Conservation (phyloP, 2,113 vertebrate species). For the Aythya baeri region DNA sequence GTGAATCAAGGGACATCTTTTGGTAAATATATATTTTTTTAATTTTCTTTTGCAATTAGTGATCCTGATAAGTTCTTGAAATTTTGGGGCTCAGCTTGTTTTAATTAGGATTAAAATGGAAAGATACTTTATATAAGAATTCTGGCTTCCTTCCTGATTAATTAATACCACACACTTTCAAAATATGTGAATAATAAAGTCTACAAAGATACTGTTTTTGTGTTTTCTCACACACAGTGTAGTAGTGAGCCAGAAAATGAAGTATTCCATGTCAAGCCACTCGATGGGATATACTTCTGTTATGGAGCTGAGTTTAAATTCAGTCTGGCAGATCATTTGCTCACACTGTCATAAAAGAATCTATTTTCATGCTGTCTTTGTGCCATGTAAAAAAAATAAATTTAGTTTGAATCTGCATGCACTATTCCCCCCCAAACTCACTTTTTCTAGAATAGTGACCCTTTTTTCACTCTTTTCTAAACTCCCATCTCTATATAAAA, state of each 20-base stretch:
- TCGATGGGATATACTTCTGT: slow-evolving; percentile 50
- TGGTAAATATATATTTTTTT: neutral
- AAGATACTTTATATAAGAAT: slow-evolving; percentile 46
- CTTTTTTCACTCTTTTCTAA: slow-evolving; percentile 30
- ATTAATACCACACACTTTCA: slow-evolving; percentile 51
- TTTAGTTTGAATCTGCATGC: slow-evolving; percentile 40
- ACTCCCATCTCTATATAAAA: neutral
- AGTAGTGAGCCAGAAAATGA: slow-evolving; percentile 64
- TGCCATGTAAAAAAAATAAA: slow-evolving; percentile 13
- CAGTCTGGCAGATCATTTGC: slow-evolving; percentile 12
- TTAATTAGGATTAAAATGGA: slow-evolving; percentile 43
- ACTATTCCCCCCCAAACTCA: slow-evolving; percentile 19
- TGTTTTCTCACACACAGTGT: slow-evolving; percentile 56
- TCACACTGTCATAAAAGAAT: slow-evolving; percentile 43
- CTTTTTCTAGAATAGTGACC: slow-evolving; percentile 37
- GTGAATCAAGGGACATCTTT: neutral
- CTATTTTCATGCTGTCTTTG: slow-evolving; percentile 31
- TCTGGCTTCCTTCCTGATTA: slow-evolving; percentile 47
- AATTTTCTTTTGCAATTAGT: neutral
- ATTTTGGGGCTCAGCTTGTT: slow-evolving; percentile 50
- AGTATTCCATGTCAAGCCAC: slow-evolving; percentile 42
- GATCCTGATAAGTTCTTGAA: neutral
- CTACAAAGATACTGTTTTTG: slow-evolving; percentile 50
- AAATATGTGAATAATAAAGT: slow-evolving; percentile 25
- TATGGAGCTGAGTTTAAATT: slow-evolving; percentile 49